Base-by-base conservation (phyloP, 2,888 invertebrate species). In the Caprella mutica region DNA sequence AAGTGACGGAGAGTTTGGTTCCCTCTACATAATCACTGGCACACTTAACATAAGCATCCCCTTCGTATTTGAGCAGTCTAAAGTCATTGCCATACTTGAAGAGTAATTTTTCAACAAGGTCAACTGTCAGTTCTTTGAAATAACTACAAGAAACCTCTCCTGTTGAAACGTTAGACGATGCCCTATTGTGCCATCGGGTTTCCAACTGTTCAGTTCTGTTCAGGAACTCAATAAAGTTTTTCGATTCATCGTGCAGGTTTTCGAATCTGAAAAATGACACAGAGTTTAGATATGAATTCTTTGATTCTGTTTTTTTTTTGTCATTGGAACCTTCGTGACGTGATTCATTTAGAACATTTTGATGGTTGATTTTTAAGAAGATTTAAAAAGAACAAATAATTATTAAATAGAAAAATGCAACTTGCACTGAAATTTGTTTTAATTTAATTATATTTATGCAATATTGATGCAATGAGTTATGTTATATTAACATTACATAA, bases 191-290 rank as follows among this genome's bases (percentile, higher is more conserved):
- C 64, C 64, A 64, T 3, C 60, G 35, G 5, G 52, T 46, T 6
- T 24, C 5, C 8, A 56, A 42, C 12, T 55, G 23, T 17, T 35
- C 29, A 2, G 54, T 59, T 5, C 52, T 33, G 44, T 64, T 60
- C 21, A 60, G 39, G 50, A 52, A 64, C 44, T 60, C 56, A 1
- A 64, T 23, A 14, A 64, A 54, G 26, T 35, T 38, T 12, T 52
- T 42, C 17, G 51, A 43, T 21, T 64, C 64, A 24, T 48, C 30
- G n/a, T 46, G 8, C n/a, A 64, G 40, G 4, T 48, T 40, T 26
- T 64, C 64, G 35, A 64, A 60, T 33, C 64, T 64, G 59, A 3
- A 48, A n/a, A n/a, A n/a, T n/a, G n/a, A n/a, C n/a, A n/a, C n/a
- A n/a, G n/a, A n/a, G n/a, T n/a, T n/a, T n/a, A n/a, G n/a, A n/a